phyloP scores from a whole-genome alignment of 2,113 vertebrate species.

The Lethenteron reissneri region DNA sequence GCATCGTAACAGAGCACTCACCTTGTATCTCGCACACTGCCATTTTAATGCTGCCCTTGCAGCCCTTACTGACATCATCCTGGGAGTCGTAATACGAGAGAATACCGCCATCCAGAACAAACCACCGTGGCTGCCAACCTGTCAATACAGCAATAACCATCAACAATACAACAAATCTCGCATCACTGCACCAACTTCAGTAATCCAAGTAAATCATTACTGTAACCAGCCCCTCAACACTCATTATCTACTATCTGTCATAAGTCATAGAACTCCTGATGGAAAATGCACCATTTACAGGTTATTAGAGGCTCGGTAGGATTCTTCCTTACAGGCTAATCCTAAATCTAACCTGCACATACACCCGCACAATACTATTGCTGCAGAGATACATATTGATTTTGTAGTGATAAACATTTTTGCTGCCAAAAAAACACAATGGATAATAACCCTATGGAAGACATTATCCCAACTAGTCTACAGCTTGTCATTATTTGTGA shows the following conservation, averaged over 20 bases:
- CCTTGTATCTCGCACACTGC: conserved; percentile 60
- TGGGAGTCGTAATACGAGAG: conserved; percentile 54
- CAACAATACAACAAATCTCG: background rate
- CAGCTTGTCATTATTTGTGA: too few species aligned
- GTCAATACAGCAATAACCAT: conserved; percentile 12
- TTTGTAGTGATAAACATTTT: too few species aligned
- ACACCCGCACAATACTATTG: too few species aligned
- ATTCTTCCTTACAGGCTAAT: background rate
- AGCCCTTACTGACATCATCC: conserved; percentile 51
- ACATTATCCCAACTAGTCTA: too few species aligned
- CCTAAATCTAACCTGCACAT: too few species aligned
- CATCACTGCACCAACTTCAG: background rate
- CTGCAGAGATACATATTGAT: too few species aligned
- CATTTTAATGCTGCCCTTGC: conserved; percentile 62
- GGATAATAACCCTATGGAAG: too few species aligned
- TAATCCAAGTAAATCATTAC: background rate
- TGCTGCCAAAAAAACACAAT: too few species aligned
- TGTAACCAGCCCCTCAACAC: background rate
- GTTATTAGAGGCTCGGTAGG: background rate
- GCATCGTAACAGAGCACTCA: conserved; percentile 12
- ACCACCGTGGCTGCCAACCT: conserved; percentile 62
- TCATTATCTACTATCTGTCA: background rate
- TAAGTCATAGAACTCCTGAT: background rate
- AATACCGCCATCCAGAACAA: conserved; percentile 50
- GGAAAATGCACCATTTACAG: background rate